phyloP scores from a whole-genome alignment of 1,140 invertebrate species.

The Macrobrachium rosenbergii region DNA sequence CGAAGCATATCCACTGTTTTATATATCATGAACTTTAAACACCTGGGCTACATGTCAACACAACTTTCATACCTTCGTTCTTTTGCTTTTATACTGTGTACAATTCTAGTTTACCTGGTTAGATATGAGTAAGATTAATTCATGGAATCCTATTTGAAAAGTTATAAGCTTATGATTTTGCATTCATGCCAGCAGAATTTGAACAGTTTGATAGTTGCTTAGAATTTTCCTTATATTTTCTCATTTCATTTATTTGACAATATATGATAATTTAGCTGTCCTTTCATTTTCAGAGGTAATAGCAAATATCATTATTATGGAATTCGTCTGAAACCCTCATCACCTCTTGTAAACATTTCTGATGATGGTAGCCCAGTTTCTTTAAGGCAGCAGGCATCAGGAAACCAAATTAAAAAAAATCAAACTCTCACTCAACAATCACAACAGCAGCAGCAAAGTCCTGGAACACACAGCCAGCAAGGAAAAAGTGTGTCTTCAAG shows the following conservation, averaged over 20 bases:
- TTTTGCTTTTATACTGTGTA: no score
- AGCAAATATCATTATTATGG: constrained; percentile 99
- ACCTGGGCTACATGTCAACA: no score
- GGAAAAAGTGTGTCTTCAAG: constrained; percentile 21
- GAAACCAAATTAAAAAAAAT: constrained; percentile 68
- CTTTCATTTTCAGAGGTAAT: constrained; percentile 84
- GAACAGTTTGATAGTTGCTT: no score
- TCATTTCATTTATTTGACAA: not conserved
- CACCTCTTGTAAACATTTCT: constrained; percentile 78
- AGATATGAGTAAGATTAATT: no score
- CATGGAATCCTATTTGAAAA: no score
- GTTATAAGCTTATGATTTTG: no score
- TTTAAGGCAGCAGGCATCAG: constrained; percentile 70
- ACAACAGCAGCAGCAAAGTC: constrained; percentile 1
- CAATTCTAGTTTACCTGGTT: no score
- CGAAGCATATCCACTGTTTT: no score
- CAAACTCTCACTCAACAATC: not conserved
- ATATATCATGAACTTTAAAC: no score
- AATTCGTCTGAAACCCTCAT: constrained; percentile 94
- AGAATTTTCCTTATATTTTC: not conserved
- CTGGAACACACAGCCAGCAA: constrained; percentile 67
- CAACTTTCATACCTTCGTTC: no score
- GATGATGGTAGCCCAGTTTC: constrained; percentile 72
- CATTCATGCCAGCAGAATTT: no score
- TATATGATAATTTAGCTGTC: not conserved